phyloP scores from a whole-genome alignment of 2,888 invertebrate species.

The Stenichneumon culpator region DNA sequence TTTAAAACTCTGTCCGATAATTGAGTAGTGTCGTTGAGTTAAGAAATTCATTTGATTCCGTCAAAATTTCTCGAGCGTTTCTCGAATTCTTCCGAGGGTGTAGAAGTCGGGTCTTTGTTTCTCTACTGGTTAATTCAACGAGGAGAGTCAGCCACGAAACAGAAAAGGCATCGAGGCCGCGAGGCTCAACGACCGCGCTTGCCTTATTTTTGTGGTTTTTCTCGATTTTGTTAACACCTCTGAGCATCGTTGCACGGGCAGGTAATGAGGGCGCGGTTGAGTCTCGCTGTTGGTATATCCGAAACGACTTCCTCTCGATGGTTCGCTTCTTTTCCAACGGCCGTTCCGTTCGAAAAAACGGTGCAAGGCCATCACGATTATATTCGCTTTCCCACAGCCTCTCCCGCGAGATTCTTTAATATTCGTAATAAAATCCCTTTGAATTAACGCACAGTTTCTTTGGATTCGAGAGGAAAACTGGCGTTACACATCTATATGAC shows the following conservation, averaged over 20 bases:
- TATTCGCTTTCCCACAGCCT: not conserved
- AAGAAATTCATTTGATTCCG: not conserved
- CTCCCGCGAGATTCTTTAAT: not conserved
- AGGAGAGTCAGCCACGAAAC: not conserved
- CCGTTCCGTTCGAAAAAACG: not conserved
- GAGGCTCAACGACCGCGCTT: too few species aligned
- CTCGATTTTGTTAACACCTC: constrained; percentile 17
- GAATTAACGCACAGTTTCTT: not conserved
- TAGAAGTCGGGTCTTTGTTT: constrained; percentile 61
- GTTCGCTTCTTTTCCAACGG: constrained; percentile 6
- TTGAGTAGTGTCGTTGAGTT: too few species aligned
- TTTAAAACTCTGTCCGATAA: too few species aligned
- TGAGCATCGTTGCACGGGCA: constrained; percentile 1
- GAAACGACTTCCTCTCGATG: constrained; percentile 42
- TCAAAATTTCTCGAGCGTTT: constrained; percentile 56
- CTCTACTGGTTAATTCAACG: constrained; percentile 21
- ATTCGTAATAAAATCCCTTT: not conserved
- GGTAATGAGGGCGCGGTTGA: not conserved
- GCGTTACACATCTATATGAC: not conserved
- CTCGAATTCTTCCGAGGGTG: constrained; percentile 59
- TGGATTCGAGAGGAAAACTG: too few species aligned
- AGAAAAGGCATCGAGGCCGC: not conserved
- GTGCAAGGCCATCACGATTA: constrained; percentile 11
- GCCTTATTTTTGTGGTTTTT: not conserved
- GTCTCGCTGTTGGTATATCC: constrained; percentile 27